These are phyloP conservation scores for Pelagia noctiluca DNA, from an alignment of 30 jellyfish, hydroid and myxozoan species.

Conservation along the genomic window DNA sequence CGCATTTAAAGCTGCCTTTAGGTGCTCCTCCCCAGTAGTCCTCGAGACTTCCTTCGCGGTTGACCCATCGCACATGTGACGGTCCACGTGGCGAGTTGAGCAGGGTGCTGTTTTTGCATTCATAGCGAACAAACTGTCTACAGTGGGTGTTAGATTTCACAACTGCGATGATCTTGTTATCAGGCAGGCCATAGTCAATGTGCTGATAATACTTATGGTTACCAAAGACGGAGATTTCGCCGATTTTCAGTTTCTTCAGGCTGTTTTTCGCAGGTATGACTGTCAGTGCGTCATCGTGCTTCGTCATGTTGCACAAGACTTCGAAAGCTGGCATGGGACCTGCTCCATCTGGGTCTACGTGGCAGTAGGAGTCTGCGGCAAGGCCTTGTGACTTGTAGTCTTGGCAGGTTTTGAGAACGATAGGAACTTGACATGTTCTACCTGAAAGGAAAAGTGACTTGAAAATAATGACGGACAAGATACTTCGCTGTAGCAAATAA, in stretches of 20 bases:
- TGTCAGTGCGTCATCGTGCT: slow-evolving; percentile 63
- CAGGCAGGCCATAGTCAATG: slow-evolving; percentile 55
- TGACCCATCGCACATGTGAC: slow-evolving; percentile 89
- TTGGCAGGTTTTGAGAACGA: slow-evolving; percentile 86
- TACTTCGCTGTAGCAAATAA: too few relatives aligned
- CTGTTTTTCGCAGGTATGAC: slow-evolving; percentile 37
- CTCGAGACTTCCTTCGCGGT: slow-evolving; percentile 77
- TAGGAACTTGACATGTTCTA: slow-evolving; percentile 75
- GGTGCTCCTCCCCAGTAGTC: slow-evolving; percentile 99
- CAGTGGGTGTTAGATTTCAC: slow-evolving; percentile 73
- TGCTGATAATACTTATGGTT: slow-evolving; percentile 69
- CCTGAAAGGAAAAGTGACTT: slow-evolving; percentile 57
- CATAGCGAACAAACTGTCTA: slow-evolving; percentile 75
- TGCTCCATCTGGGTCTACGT: slow-evolving; percentile 92
- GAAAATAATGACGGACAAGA: too few relatives aligned
- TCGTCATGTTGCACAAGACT: slow-evolving; percentile 90
- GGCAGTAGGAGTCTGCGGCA: slow-evolving; percentile 86
- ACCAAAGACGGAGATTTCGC: slow-evolving; percentile 13
- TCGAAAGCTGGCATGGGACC: slow-evolving; percentile 80
- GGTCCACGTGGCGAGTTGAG: slow-evolving; percentile 98
- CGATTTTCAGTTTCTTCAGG: slow-evolving; percentile 53
- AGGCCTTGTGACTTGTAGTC: slow-evolving; percentile 85
- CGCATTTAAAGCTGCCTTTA: slow-evolving; percentile 92
- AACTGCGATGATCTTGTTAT: slow-evolving; percentile 56
- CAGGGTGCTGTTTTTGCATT: slow-evolving; percentile 81